Evolutionary conservation across 92 coral and sea anemone species (phyloP).

Genomic region (Heteractis magnifica): DNA sequence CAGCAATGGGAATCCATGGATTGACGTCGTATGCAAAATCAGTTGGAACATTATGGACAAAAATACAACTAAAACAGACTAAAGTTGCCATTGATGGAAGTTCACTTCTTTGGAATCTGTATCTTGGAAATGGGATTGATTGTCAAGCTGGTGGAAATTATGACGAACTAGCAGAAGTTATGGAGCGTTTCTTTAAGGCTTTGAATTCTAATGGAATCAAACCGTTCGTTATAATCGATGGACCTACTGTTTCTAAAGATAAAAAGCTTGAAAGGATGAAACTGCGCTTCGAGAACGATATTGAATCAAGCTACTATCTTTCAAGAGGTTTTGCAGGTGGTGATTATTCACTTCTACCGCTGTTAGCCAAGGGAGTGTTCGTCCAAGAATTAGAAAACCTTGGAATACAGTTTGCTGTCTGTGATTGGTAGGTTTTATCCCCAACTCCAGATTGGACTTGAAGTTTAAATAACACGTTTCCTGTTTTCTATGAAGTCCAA

Average conservation of each 20-base stretch:
- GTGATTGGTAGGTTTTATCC: constrained; percentile 72
- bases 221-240: constrained; percentile 78
- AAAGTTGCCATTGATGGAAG: constrained; percentile 78
- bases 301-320: constrained; percentile 37
- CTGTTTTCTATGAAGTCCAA: no score
- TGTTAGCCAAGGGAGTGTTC: constrained; percentile 41
- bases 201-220: constrained; percentile 49
- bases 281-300: constrained; percentile 37
- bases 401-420: constrained; percentile 59
- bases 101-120: constrained; percentile 55
- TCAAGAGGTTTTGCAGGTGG: constrained; percentile 12
- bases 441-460: no score
- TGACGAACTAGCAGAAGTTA: constrained; percentile 49
- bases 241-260: constrained; percentile 60
- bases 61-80: constrained; percentile 53
- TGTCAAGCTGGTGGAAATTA: constrained; percentile 83
- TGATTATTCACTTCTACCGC: constrained; percentile 44
- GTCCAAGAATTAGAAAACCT: constrained; percentile 55
- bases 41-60: constrained; percentile 55
- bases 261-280: constrained; percentile 64
- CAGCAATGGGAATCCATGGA: constrained; percentile 77
- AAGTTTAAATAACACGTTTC: no score
- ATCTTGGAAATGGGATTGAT: constrained; percentile 46
- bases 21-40: constrained; percentile 63
- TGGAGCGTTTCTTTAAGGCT: constrained; percentile 60